Percentiles rank a stretch among this genome's conserved stretches.
Conservation (phyloP, 2,797 vertebrate species). For the Vireo griseus region DNA sequence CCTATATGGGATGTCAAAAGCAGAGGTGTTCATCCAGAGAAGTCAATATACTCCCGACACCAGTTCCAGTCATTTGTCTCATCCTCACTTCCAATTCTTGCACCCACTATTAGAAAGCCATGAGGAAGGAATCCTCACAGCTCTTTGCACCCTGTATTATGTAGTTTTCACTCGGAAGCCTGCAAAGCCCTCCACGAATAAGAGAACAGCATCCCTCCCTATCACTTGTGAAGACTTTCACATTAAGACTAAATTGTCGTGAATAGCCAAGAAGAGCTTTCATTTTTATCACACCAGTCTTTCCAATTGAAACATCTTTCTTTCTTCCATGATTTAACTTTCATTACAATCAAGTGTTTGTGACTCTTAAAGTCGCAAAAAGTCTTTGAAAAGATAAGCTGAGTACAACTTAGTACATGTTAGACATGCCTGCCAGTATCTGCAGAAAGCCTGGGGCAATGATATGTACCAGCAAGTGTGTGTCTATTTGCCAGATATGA, state of each 20-base stretch:
- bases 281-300: not conserved
- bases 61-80: not conserved
- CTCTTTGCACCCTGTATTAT: not conserved
- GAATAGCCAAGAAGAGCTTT: not conserved
- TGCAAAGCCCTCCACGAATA: not conserved
- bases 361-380: not conserved
- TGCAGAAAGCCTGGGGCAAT: not conserved
- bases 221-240: not conserved
- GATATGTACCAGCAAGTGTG: not conserved
- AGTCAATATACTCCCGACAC: rapidly evolving
- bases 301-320: not conserved
- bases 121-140: not conserved
- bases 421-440: not conserved
- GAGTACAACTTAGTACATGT: not conserved
- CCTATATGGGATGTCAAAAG: not conserved
- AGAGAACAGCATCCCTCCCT: not conserved
- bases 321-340: not conserved
- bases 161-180: not conserved
- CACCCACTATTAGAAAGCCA: not conserved
- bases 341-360: not conserved
- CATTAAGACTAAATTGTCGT: not conserved
- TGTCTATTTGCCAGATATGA: not conserved
- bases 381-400: not conserved
- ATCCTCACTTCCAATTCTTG: not conserved
- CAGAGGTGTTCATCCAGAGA: not conserved